Conservation (phyloP, 2,113 vertebrate species). For the Thymallus thymallus region DNA sequence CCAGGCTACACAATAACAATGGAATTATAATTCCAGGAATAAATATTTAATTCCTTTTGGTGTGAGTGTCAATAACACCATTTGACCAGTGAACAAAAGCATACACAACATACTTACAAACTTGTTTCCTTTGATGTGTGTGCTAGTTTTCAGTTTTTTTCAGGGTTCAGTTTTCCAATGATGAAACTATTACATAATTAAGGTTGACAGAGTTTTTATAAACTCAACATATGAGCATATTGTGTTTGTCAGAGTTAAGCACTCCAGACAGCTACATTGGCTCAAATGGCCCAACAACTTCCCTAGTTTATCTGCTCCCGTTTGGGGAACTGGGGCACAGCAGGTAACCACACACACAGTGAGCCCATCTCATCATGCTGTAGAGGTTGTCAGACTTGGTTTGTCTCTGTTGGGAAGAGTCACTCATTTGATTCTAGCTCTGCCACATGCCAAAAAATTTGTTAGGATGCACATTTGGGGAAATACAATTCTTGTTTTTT, state of each 20-base stretch:
- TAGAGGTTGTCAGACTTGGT: neutral
- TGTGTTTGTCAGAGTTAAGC: constrained; percentile 49
- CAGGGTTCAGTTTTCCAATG: constrained; percentile 53
- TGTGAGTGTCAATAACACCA: neutral
- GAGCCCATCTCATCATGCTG: constrained; percentile 14
- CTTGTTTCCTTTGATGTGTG: neutral
- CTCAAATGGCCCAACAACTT: constrained; percentile 3
- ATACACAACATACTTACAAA: neutral
- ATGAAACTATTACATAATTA: constrained; percentile 56
- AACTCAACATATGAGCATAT: constrained; percentile 43
- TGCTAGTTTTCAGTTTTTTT: no score
- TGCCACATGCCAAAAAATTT: constrained; percentile 56
- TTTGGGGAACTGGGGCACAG: constrained; percentile 3
- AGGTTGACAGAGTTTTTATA: constrained; percentile 52
- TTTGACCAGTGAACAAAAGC: neutral
- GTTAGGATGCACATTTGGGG: constrained; percentile 45
- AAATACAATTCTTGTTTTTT: constrained; percentile 20
- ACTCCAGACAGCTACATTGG: constrained; percentile 27
- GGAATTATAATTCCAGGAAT: neutral
- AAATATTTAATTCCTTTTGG: neutral
- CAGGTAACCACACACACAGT: neutral
- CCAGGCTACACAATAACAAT: neutral
- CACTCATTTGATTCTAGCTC: constrained; percentile 41
- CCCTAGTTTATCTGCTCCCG: neutral
- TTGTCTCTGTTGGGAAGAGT: constrained; percentile 26